phyloP scores from a whole-genome alignment of 2,113 vertebrate species.

The Chaetura pelagica region DNA sequence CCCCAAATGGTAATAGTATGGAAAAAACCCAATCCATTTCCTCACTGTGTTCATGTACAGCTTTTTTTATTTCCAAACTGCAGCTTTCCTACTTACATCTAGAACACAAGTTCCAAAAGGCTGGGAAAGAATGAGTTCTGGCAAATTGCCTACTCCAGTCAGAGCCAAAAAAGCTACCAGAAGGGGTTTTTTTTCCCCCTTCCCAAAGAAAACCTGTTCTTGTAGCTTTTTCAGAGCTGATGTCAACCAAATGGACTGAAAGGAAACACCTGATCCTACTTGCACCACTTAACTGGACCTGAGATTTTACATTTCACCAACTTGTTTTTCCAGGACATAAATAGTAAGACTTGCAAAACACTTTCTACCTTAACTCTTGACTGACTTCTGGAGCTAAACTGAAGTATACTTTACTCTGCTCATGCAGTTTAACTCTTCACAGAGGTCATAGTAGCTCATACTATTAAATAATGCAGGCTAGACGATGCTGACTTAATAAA shows the following conservation, averaged over 20 bases:
- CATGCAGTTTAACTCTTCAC: conserved; percentile 69
- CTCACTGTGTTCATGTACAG: not conserved
- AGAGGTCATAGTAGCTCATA: conserved; percentile 55
- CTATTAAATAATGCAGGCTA: conserved; percentile 77
- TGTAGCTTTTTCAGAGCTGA: not conserved
- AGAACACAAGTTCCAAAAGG: not conserved
- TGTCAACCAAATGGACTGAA: not conserved
- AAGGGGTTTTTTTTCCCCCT: fast-evolving
- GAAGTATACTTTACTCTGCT: conserved; percentile 9
- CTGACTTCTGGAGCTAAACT: not conserved
- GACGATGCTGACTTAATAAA: conserved; percentile 76
- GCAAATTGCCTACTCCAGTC: not conserved
- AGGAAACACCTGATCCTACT: not conserved
- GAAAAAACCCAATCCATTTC: not conserved
- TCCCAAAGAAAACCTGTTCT: not conserved
- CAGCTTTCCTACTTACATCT: not conserved
- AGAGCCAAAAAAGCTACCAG: not conserved
- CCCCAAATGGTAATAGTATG: not conserved
- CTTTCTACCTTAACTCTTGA: not conserved
- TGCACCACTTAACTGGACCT: not conserved
- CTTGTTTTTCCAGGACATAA: not conserved
- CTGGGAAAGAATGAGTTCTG: not conserved
- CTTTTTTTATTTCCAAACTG: not conserved
- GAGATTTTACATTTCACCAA: conserved; percentile 12
- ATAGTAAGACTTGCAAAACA: not conserved